These are phyloP conservation scores for Drosophila sp. DNA, from an alignment of 1,140 invertebrate species.

Conservation along the genomic window DNA sequence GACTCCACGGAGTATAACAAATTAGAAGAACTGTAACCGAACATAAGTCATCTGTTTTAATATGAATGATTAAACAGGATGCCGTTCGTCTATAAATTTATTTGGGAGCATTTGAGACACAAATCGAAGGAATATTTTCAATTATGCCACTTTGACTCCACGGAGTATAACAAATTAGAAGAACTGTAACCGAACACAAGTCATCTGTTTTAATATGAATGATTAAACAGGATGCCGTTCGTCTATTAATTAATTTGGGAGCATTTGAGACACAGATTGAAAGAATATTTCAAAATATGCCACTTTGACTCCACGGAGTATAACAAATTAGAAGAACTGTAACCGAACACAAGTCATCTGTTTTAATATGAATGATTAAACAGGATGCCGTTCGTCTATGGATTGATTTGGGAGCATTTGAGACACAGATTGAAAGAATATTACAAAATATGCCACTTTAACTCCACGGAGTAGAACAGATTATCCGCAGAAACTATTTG, in stretches of 20 bases:
- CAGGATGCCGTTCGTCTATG: slow-evolving; percentile 39
- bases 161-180: background rate
- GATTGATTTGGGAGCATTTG: slow-evolving; percentile 34
- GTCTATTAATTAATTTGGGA: slow-evolving; percentile 9
- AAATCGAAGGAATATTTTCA: background rate
- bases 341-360: slow-evolving; percentile 42
- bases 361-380: slow-evolving; percentile 30
- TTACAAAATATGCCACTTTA: slow-evolving; percentile 55
- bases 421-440: slow-evolving; percentile 13
- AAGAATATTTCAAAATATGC: slow-evolving; percentile 1
- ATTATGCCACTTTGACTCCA: slow-evolving; percentile 40
- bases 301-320: slow-evolving; percentile 19
- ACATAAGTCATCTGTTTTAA: slow-evolving; percentile 48
- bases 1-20: slow-evolving; percentile 26
- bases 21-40: slow-evolving; percentile 6
- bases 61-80: slow-evolving; percentile 41
- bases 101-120: slow-evolving; percentile 34
- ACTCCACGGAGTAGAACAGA: slow-evolving; percentile 25
- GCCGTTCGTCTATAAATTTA: slow-evolving; percentile 32
- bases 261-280: slow-evolving; percentile 14
- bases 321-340: slow-evolving; percentile 6
- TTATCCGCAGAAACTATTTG: slow-evolving; percentile 1
- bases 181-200: slow-evolving; percentile 22
- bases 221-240: slow-evolving; percentile 30
- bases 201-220: slow-evolving; percentile 31